phyloP scores from a whole-genome alignment of 53 echinoderm and acorn worm genomes.

The Paracentrotus lividus region DNA sequence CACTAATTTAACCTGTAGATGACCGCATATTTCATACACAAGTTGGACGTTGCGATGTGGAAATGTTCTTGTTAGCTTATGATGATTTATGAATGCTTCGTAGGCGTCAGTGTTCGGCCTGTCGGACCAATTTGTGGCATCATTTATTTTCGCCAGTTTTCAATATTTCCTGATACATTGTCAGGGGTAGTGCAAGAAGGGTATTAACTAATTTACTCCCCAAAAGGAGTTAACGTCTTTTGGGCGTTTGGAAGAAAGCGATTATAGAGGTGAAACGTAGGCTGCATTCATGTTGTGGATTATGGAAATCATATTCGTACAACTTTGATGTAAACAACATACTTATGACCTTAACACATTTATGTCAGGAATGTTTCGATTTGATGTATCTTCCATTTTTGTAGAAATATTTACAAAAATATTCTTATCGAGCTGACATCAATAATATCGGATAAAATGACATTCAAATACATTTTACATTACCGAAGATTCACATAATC shows the following conservation, averaged over 20 bases:
- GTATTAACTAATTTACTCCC: too few relatives aligned
- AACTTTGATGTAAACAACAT: constrained; percentile 14
- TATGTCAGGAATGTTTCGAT: neutral
- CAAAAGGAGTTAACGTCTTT: too few relatives aligned
- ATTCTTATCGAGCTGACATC: neutral
- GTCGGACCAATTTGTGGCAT: constrained; percentile 56
- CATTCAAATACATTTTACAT: too few relatives aligned
- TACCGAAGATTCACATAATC: too few relatives aligned
- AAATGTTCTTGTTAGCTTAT: constrained; percentile 14
- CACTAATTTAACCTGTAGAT: neutral
- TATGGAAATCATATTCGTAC: neutral
- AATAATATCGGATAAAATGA: neutral
- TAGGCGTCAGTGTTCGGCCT: constrained; percentile 26
- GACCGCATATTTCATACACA: constrained; percentile 43
- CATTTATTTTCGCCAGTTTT: constrained; percentile 65
- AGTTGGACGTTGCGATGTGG: constrained; percentile 22
- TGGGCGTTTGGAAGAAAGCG: too few relatives aligned
- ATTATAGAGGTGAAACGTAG: neutral
- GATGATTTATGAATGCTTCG: constrained; percentile 54
- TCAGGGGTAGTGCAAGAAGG: too few relatives aligned
- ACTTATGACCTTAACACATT: constrained; percentile 36
- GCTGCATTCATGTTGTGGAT: neutral
- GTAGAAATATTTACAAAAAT: neutral
- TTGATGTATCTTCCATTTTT: neutral
- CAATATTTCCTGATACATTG: neutral